These are phyloP conservation scores for Leptarthrus brevirostris DNA, from an alignment of 2,888 invertebrate genomes.

Conservation along the genomic window DNA sequence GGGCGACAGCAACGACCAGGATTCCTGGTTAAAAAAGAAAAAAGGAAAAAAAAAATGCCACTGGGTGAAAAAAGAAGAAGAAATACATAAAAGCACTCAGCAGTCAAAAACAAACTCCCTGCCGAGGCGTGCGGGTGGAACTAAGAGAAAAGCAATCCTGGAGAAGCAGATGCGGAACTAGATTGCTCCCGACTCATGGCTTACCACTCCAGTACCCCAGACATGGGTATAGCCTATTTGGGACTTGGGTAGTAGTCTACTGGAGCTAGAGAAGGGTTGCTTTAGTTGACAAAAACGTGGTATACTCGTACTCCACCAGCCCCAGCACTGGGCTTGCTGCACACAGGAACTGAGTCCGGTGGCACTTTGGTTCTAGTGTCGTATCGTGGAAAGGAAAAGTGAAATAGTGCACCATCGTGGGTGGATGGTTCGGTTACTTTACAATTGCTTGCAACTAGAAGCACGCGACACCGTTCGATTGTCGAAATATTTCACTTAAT, in stretches of 20 bases:
- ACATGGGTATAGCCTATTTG: constrained; percentile 8
- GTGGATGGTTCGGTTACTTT: too few relatives aligned
- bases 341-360: constrained; percentile 16
- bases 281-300: constrained; percentile 37
- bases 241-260: constrained; percentile 18
- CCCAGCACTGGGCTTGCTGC: neutral
- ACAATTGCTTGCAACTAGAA: neutral
- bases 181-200: constrained; percentile 16
- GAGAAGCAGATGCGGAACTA: constrained; percentile 6
- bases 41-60: neutral
- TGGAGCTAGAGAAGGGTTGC: constrained; percentile 35
- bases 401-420: constrained; percentile 37
- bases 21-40: neutral
- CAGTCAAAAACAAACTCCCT: constrained; percentile 28
- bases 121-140: constrained; percentile 2
- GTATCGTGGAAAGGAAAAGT: constrained; percentile 37
- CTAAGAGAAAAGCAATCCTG: too few relatives aligned
- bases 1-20: constrained; percentile 1
- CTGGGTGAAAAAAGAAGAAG: constrained; percentile 18
- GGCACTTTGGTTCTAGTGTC: constrained; percentile 4
- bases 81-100: constrained; percentile 4
- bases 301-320: constrained; percentile 25
- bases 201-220: neutral
- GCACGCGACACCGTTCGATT: neutral
- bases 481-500: neutral